A percentile compares a stretch with the other conserved stretches of the same genome.
These are phyloP conservation scores for Pyrgilauda ruficollis DNA, from an alignment of 2,113 vertebrate species.

Conservation along the genomic window DNA sequence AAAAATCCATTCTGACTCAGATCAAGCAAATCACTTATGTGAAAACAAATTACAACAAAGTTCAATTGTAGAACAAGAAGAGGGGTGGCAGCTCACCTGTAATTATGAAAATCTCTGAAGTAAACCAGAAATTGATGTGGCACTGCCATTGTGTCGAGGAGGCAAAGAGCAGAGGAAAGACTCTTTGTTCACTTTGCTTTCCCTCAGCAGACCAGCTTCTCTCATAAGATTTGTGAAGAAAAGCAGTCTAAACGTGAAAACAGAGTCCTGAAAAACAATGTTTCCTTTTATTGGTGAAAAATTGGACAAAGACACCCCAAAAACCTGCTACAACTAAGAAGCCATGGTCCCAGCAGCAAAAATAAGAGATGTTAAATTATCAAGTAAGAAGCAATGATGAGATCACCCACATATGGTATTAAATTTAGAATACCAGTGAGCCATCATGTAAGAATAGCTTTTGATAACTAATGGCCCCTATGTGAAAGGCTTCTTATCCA, in stretches of 20 bases:
- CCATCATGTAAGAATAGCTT: conserved; percentile 45
- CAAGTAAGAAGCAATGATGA: neutral
- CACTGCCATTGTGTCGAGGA: neutral
- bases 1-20: neutral
- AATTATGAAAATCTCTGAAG: neutral
- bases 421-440: conserved; percentile 17
- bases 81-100: neutral
- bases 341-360: neutral
- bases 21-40: neutral
- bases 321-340: neutral
- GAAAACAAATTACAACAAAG: neutral
- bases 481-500: conserved; percentile 27
- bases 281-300: neutral
- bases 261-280: neutral
- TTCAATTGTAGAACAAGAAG: neutral
- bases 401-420: neutral
- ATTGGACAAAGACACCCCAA: neutral
- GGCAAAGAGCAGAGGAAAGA: neutral
- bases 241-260: neutral
- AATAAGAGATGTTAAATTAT: neutral
- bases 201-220: neutral
- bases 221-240: neutral
- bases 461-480: conserved; percentile 29
- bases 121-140: neutral
- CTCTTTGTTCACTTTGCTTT: neutral